Percentiles rank a stretch among this genome's conserved stretches.
Evolutionary conservation across 92 coral and sea anemone genomes (phyloP).

Genomic region (Parazoanthus atlanticus): DNA sequence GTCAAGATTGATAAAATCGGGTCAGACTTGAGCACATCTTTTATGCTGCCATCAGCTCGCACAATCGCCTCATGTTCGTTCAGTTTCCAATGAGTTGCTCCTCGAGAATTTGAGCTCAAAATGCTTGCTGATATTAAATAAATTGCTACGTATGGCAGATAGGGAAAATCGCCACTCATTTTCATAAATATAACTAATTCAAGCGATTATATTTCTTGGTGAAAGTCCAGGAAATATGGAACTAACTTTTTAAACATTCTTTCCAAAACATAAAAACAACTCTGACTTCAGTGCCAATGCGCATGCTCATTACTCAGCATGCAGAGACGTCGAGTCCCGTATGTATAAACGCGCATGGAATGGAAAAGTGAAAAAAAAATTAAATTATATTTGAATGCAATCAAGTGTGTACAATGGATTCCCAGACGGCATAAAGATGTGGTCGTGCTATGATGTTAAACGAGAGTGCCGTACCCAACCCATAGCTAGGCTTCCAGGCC

Average conservation of each 20-base stretch:
- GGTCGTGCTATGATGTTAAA: too few species aligned
- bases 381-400: too few species aligned
- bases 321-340: slow-evolving; percentile 23
- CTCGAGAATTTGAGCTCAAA: slow-evolving; percentile 86
- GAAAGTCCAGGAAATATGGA: neutral
- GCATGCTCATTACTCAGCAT: slow-evolving; percentile 23
- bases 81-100: slow-evolving; percentile 97
- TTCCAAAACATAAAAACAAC: slow-evolving; percentile 35
- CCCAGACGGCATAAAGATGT: too few species aligned
- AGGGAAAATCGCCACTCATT: slow-evolving; percentile 86
- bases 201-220: slow-evolving; percentile 7
- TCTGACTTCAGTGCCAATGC: slow-evolving; percentile 1
- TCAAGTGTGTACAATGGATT: too few species aligned
- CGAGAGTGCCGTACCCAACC: too few species aligned
- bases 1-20: slow-evolving; percentile 92
- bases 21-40: slow-evolving; percentile 92
- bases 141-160: slow-evolving; percentile 83
- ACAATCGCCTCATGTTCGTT: slow-evolving; percentile 96
- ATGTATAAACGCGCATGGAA: neutral
- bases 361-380: too few species aligned
- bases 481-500: too few species aligned
- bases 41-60: slow-evolving; percentile 67
- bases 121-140: slow-evolving; percentile 91
- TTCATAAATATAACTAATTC: slow-evolving; percentile 11
- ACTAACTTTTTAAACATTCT: slow-evolving; percentile 29